Conservation (phyloP, 2,113 vertebrate species). For the Pituophis catenifer region DNA sequence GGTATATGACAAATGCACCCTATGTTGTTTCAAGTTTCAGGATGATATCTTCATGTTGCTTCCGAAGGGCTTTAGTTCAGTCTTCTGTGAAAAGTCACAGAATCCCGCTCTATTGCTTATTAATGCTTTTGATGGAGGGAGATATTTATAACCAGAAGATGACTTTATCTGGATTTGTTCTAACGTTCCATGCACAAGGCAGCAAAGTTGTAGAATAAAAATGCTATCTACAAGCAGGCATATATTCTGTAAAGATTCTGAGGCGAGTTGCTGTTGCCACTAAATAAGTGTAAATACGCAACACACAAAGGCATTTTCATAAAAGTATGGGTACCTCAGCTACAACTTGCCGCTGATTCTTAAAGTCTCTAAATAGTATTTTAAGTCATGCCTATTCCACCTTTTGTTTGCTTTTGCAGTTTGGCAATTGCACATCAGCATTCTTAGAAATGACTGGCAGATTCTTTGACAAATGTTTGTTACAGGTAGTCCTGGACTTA, state of each 20-base stretch:
- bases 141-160: not conserved
- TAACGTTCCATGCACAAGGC: not conserved
- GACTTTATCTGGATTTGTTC: not conserved
- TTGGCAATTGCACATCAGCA: not conserved
- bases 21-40: not conserved
- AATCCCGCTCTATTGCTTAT: not conserved
- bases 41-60: not conserved
- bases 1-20: not conserved
- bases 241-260: not conserved
- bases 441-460: not conserved
- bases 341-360: not conserved
- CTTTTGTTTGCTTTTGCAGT: not conserved
- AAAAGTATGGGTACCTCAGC: not conserved
- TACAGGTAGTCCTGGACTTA: not conserved
- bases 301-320: not conserved
- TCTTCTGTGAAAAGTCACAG: not conserved
- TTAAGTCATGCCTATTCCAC: accelerated
- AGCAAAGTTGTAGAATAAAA: not conserved
- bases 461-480: not conserved
- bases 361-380: accelerated
- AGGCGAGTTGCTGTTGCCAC: not conserved
- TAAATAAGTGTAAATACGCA: not conserved
- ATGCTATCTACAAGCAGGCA: not conserved
- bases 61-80: not conserved
- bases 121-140: not conserved